A percentile compares a stretch with the other conserved stretches of the same genome.
Evolutionary conservation across 2,797 vertebrate genomes (phyloP).

Genomic region (Benthosema pterotum): DNA sequence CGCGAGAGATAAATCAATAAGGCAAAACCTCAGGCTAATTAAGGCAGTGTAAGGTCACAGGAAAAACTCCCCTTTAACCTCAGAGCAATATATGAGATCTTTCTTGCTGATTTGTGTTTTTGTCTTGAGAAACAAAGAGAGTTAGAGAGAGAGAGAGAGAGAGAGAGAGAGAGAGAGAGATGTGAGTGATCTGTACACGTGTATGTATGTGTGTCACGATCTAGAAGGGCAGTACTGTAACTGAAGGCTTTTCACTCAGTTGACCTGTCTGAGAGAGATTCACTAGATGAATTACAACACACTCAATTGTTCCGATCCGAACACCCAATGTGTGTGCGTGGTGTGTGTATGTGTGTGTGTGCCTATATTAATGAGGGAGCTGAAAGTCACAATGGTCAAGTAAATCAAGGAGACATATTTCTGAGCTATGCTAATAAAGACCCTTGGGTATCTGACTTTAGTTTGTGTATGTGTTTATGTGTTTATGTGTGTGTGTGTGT

Average conservation of each 20-base stretch:
- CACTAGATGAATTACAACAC: background rate
- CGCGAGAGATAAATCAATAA: too few species aligned
- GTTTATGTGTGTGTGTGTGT: background rate
- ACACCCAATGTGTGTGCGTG: background rate
- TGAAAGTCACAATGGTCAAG: conserved; percentile 18
- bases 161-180: too few species aligned
- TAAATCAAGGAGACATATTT: conserved; percentile 8
- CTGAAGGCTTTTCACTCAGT: background rate
- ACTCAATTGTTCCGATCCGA: background rate
- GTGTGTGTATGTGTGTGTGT: background rate
- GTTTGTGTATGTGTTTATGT: background rate
- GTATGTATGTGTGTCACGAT: background rate
- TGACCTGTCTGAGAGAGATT: background rate
- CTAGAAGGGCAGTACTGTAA: background rate
- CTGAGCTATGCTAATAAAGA: conserved; percentile 4
- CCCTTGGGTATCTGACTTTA: background rate
- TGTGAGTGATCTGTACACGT: background rate
- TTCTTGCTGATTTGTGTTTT: background rate
- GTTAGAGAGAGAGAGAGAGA: too few species aligned
- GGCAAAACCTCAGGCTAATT: background rate
- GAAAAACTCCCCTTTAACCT: background rate
- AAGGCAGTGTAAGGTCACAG: background rate
- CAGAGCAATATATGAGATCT: background rate
- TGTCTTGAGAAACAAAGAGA: too few species aligned
- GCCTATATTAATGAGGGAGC: conserved; percentile 1